phyloP scores from a whole-genome alignment of 92 coral and sea anemone species.

The Paragorgia papillata region DNA sequence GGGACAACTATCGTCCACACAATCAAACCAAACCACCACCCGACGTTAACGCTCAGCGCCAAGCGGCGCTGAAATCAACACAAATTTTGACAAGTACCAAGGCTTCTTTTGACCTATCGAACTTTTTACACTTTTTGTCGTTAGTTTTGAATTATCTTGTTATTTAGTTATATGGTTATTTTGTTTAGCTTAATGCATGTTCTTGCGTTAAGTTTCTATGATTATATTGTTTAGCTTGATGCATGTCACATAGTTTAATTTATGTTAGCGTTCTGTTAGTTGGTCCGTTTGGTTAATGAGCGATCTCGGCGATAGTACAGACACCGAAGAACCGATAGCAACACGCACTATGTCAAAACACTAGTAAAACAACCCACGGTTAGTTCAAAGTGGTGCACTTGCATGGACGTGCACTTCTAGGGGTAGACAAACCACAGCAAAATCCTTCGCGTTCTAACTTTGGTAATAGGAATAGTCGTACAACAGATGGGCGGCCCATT shows the following conservation, averaged over 20 bases:
- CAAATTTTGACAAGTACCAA: too few relatives aligned
- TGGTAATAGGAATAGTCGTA: slow-evolving; percentile 17
- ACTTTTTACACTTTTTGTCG: neutral
- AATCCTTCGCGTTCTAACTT: neutral
- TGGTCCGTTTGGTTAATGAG: slow-evolving; percentile 1
- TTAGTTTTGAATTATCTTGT: too few relatives aligned
- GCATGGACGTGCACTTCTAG: neutral
- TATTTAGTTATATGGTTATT: too few relatives aligned
- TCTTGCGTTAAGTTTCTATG: too few relatives aligned
- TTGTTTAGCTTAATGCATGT: too few relatives aligned
- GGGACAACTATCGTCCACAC: neutral
- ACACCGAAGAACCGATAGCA: neutral
- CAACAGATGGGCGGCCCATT: slow-evolving; percentile 38
- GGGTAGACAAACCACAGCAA: slow-evolving; percentile 5
- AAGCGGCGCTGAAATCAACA: neutral
- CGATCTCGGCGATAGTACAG: neutral
- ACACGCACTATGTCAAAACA: neutral
- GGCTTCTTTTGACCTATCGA: too few relatives aligned
- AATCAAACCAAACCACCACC: neutral
- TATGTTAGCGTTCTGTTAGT: too few relatives aligned
- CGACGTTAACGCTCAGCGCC: neutral
- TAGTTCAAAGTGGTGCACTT: neutral
- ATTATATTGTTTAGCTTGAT: too few relatives aligned
- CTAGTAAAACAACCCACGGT: neutral
- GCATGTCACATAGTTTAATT: too few relatives aligned